phyloP scores from a whole-genome alignment of 2,888 invertebrate species.

The Rhingia campestris region DNA sequence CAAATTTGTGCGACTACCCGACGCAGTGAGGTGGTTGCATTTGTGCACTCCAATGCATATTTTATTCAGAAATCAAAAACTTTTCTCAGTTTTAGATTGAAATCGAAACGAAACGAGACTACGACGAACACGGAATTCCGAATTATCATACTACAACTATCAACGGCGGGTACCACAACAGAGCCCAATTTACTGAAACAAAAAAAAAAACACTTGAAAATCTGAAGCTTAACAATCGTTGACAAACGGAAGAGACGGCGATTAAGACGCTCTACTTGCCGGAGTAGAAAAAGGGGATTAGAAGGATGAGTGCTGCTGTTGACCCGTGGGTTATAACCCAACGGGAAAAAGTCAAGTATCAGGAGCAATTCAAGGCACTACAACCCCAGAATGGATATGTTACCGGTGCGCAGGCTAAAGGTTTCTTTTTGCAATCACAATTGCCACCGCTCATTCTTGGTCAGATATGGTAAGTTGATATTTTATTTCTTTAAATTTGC shows the following conservation, averaged over 20 bases:
- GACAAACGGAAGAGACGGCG: conserved; percentile 30
- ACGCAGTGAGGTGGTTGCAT: conserved; percentile 18
- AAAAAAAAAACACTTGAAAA: conserved; percentile 19
- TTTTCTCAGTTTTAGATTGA: conserved; percentile 65
- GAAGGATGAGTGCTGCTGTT: conserved; percentile 81
- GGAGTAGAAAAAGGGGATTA: conserved; percentile 28
- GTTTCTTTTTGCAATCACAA: conserved; percentile 95
- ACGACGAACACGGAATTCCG: conserved; percentile 6
- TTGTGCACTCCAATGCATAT: conserved; percentile 21
- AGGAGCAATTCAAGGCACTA: conserved; percentile 94
- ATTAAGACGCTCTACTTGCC: conserved; percentile 22
- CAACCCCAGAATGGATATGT: conserved; percentile 94
- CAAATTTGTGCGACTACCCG: conserved; percentile 10
- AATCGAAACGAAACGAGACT: conserved; percentile 38
- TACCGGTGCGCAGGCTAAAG: conserved; percentile 96
- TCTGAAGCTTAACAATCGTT: conserved; percentile 45
- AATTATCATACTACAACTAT: conserved; percentile 1
- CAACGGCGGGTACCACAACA: conserved; percentile 26
- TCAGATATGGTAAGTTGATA: conserved; percentile 93
- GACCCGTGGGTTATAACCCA: conserved; percentile 95
- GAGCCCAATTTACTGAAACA: conserved; percentile 27
- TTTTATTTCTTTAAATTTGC: conserved; percentile 14
- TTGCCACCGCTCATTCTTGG: conserved; percentile 94
- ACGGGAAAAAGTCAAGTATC: conserved; percentile 93
- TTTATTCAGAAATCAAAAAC: conserved; percentile 53